Evolutionary conservation across 2,113 vertebrate genomes (phyloP), one percentile per base, ranked within the genome.

Genomic region (Cololabis saira): DNA sequence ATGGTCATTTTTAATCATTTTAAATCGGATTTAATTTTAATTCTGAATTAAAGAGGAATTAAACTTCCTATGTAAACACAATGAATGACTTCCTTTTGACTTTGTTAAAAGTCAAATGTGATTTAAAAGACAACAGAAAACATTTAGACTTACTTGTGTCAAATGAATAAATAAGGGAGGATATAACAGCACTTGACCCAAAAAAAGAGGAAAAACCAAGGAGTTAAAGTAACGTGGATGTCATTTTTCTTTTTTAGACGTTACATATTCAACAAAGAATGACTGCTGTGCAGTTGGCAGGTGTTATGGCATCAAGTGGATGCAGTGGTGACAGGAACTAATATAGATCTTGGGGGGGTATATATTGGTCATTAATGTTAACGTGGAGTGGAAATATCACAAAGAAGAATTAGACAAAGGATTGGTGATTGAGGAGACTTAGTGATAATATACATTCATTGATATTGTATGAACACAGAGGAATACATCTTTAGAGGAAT

Each of bases 251-350:
- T 60, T 63, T 33, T 15, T 56, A 27, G 30, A 58, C 52, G 45
- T 66, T 78, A 55, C 55, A 73, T 76, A 73, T 79, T 79, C 53
- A 78, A 60, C 59, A 74, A 47, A 43, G 43, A 68, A 11, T 16
- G 42, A 12, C n/a, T n/a, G n/a, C n/a, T n/a, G 37, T 2, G 0
- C 48, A 47, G 47, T 60, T 14, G n/a, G 15, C 55, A 43, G n/a
- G 50, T 43, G n/a, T n/a, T n/a, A n/a, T n/a, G 24, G 49, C 60
- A 65, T 74, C 48, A 19, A 71, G 74, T 47, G 15, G 58, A 9
- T 12, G 24, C 52, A 24, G 21, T 9, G 33, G 61, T 63, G 40
- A 74, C 33, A 57, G 50, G 14, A 58, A 41, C 49, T 30, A 53
- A 37, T 37, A 27, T 27, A 27, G 24, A 27, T 27, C 24, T 27